Conservation (phyloP, 2,888 invertebrate genomes). For the Ganaspis brasiliensis region DNA sequence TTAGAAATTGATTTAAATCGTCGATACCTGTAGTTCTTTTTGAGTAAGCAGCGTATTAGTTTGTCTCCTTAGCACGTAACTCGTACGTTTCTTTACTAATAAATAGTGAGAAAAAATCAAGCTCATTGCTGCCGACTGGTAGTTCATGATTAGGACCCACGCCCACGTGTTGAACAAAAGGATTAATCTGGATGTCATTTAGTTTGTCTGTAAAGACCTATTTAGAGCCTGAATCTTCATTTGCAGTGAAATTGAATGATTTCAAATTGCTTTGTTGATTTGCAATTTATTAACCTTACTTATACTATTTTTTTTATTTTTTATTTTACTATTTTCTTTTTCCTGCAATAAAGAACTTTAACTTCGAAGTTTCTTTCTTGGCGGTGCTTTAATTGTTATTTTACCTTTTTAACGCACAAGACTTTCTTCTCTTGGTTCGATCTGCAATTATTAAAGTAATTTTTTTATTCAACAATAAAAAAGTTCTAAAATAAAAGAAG, state of each 20-base stretch:
- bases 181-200: not conserved
- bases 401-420: not conserved
- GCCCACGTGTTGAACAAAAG: slow-evolving; percentile 8
- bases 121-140: not conserved
- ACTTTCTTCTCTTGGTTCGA: not conserved
- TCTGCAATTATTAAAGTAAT: not conserved
- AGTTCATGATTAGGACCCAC: slow-evolving; percentile 8
- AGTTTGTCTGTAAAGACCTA: not conserved
- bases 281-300: not conserved
- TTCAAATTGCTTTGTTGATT: not conserved
- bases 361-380: not conserved
- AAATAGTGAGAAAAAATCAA: slow-evolving; percentile 25
- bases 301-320: not conserved
- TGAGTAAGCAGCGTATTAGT: slow-evolving; percentile 22
- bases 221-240: not conserved
- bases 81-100: slow-evolving; percentile 3
- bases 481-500: not conserved
- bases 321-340: not conserved
- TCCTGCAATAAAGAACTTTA: not conserved
- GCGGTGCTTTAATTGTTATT: not conserved
- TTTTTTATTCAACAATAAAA: not conserved
- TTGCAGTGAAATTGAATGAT: not conserved
- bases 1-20: slow-evolving; percentile 39
- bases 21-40: not conserved
- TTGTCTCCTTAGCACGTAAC: slow-evolving; percentile 35